phyloP scores from a whole-genome alignment of 1,140 invertebrate genomes.

The Drosophila subpulchrella region DNA sequence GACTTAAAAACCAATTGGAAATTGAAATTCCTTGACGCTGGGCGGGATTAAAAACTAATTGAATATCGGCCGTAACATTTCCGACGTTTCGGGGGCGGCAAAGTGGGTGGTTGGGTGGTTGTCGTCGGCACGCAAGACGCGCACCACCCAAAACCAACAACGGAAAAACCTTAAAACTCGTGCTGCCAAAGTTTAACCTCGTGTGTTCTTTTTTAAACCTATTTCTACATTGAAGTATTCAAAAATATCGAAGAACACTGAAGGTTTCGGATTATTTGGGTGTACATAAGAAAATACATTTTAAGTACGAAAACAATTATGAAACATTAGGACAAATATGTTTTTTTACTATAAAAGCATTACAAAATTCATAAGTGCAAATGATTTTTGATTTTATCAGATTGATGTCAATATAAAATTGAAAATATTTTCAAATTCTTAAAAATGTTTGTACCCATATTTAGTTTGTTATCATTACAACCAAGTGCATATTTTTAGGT shows the following conservation, averaged over 20 bases:
- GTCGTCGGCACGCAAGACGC: slow-evolving; percentile 33
- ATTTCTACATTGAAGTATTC: background rate
- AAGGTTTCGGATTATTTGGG: background rate
- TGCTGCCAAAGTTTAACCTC: slow-evolving; percentile 10
- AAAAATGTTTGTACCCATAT: background rate
- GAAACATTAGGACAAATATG: too few species aligned
- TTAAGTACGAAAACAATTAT: background rate
- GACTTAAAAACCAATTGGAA: slow-evolving; percentile 80
- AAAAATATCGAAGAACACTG: too few species aligned
- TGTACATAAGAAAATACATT: too few species aligned
- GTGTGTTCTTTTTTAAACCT: slow-evolving; percentile 3
- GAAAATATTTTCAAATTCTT: background rate
- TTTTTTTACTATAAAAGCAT: too few species aligned
- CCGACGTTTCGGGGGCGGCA: slow-evolving; percentile 30
- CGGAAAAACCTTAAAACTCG: slow-evolving; percentile 21
- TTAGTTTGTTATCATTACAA: background rate
- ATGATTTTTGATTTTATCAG: too few species aligned
- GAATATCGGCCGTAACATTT: slow-evolving; percentile 51
- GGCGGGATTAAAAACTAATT: slow-evolving; percentile 73
- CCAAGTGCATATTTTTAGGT: background rate
- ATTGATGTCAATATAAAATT: background rate
- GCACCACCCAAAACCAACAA: slow-evolving; percentile 5
- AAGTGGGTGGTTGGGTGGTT: slow-evolving; percentile 13
- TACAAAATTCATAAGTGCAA: too few species aligned
- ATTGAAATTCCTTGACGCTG: slow-evolving; percentile 52